phyloP scores from a whole-genome alignment of 2,888 invertebrate species.

The Apamea epomidion region DNA sequence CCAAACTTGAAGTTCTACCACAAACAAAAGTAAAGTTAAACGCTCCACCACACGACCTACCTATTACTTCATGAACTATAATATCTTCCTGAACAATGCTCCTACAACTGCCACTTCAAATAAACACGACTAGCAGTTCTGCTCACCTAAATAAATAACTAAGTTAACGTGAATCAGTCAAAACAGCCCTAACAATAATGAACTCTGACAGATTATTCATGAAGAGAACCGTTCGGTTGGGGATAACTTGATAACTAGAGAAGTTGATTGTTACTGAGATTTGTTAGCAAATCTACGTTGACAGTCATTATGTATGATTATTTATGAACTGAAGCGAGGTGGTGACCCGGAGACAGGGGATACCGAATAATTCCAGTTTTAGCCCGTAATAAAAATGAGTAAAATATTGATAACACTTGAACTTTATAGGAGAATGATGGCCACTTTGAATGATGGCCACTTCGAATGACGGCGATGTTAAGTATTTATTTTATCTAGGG shows the following conservation, averaged over 20 bases:
- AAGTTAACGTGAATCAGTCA: conserved; percentile 39
- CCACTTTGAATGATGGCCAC: background rate
- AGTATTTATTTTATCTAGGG: background rate
- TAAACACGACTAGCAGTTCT: conserved; percentile 39
- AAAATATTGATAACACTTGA: background rate
- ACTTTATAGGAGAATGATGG: background rate
- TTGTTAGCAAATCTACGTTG: conserved; percentile 1
- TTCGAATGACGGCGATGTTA: background rate
- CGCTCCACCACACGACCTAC: background rate
- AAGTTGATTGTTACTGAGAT: conserved; percentile 32
- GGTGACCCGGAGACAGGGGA: background rate
- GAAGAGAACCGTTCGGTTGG: conserved; percentile 40
- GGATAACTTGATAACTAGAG: conserved; percentile 40
- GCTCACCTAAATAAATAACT: conserved; percentile 57
- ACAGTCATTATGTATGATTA: conserved; percentile 5
- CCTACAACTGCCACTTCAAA: conserved; percentile 23
- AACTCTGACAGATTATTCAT: conserved; percentile 59
- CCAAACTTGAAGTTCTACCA: background rate
- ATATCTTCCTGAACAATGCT: conserved; percentile 19
- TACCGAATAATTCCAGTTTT: background rate
- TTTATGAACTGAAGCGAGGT: conserved; percentile 13
- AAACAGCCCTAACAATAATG: conserved; percentile 47
- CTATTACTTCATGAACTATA: conserved; percentile 22
- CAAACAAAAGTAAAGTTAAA: background rate
- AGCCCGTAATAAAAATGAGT: background rate